A percentile compares a stretch with the other conserved stretches of the same genome.
These are phyloP conservation scores for Heliconius erato DNA, from an alignment of 2,888 invertebrate species.

Conservation along the genomic window DNA sequence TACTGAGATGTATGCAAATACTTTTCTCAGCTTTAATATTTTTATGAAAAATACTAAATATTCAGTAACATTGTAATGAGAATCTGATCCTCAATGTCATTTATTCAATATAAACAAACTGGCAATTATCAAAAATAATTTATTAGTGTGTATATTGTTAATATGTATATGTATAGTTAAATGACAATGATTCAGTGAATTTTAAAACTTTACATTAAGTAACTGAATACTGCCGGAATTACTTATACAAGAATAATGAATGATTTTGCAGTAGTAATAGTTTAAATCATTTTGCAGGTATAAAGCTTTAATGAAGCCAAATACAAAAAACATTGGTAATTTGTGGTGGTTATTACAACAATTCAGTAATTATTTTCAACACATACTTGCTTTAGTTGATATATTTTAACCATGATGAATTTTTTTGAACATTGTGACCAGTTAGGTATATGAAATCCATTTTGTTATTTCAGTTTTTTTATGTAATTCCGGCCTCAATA, in stretches of 20 bases:
- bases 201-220: slow-evolving; percentile 44
- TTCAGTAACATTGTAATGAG: slow-evolving; percentile 27
- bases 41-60: slow-evolving; percentile 43
- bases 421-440: not conserved
- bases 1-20: slow-evolving; percentile 39
- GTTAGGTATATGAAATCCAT: not conserved
- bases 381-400: not conserved
- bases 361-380: slow-evolving; percentile 1
- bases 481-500: slow-evolving; percentile 47
- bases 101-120: slow-evolving; percentile 42
- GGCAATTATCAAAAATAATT: slow-evolving; percentile 48
- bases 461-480: slow-evolving; percentile 18
- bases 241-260: slow-evolving; percentile 34
- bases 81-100: slow-evolving; percentile 37
- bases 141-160: slow-evolving; percentile 52
- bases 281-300: slow-evolving; percentile 37
- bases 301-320: slow-evolving; percentile 43
- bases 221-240: slow-evolving; percentile 54
- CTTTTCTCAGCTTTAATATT: slow-evolving; percentile 44
- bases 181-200: slow-evolving; percentile 42
- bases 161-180: slow-evolving; percentile 40
- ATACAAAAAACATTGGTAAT: slow-evolving; percentile 11
- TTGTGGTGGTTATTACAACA: not conserved
- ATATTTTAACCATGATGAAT: not conserved
- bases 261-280: slow-evolving; percentile 25